Base-by-base conservation (phyloP, 2,113 vertebrate genomes). In the Hoplias malabaricus region DNA sequence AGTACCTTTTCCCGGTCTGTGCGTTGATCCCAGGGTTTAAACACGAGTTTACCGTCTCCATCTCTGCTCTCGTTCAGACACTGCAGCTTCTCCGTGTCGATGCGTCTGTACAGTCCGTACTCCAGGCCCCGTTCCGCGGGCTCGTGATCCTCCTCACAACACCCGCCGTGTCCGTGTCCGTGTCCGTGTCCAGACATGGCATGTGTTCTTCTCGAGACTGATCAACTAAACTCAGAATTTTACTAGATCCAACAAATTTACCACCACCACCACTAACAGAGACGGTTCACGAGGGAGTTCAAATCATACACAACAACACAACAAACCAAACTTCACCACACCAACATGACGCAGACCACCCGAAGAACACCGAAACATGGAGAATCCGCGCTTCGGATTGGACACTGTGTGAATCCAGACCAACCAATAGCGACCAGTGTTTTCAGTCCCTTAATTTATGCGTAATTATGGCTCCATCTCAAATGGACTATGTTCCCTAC, bases 11-110 rank as follows among this genome's bases (percentile, higher is more conserved):
- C 85, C 54, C 94, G 90, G 61, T 97, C 93, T 1, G 84, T 86
- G 16, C 96, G 94, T 80, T 94, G 90, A 50, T 98, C 96, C 96
- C 96, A 98, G 2, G 96, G 94, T 56, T 96, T 96, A 89, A 99
- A 98, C 70, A 99, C 96, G 48, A 92, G 90, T 29, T 90, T 95
- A 0, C 96, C 97, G 82, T 95, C 95, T 23, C 96, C 96, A 73
- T 98, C 96, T 0, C 93, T 87, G 82, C 95, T 95, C 92, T 98
- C 97, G 85, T 98, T 99, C 62, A 98, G 92, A 80, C 96, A 98
- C 91, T 98, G 94, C 85, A 99, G 84, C 79, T 95, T 97, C 78
- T 95, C 92, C 83, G 91, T 84, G 90, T 99, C 96, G 86, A 99
- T 96, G 66, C 94, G 94, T 81, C 83, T 87, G 85, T 95, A 96